A percentile compares a stretch with the other conserved stretches of the same genome.
These are phyloP conservation scores for Turnix velox DNA, from an alignment of 2,113 vertebrate genomes.

Conservation along the genomic window DNA sequence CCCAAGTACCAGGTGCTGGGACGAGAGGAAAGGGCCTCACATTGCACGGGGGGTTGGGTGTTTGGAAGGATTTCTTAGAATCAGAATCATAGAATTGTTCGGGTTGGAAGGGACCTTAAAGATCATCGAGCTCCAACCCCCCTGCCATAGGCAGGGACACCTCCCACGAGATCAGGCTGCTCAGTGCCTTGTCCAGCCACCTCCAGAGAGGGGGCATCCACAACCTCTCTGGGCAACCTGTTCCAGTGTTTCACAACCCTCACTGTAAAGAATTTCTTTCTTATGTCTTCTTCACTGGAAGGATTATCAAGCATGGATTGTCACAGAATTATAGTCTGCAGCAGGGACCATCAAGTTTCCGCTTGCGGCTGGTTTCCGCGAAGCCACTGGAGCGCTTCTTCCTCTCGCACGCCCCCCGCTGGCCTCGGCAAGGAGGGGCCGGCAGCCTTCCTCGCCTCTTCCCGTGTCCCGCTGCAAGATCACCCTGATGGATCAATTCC, in stretches of 20 bases:
- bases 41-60: neutral
- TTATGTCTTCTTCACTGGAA: neutral
- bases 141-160: too few species aligned
- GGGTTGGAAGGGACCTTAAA: too few species aligned
- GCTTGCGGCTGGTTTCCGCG: fast-evolving
- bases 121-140: too few species aligned
- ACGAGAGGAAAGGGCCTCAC: neutral
- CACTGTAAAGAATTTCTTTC: neutral
- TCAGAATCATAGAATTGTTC: too few species aligned
- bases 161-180: too few species aligned
- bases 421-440: fast-evolving
- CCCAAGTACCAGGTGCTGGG: neutral
- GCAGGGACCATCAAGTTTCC: neutral
- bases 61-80: neutral
- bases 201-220: too few species aligned
- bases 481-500: neutral
- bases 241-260: neutral
- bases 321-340: neutral
- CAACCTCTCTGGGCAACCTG: neutral
- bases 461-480: fast-evolving
- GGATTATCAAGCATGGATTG: neutral
- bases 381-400: too few species aligned
- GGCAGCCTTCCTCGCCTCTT: too few species aligned
- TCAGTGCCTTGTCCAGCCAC: too few species aligned
- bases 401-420: fast-evolving